Base-by-base conservation (phyloP, 2,113 vertebrate genomes). In the Chionodraco myersi region DNA sequence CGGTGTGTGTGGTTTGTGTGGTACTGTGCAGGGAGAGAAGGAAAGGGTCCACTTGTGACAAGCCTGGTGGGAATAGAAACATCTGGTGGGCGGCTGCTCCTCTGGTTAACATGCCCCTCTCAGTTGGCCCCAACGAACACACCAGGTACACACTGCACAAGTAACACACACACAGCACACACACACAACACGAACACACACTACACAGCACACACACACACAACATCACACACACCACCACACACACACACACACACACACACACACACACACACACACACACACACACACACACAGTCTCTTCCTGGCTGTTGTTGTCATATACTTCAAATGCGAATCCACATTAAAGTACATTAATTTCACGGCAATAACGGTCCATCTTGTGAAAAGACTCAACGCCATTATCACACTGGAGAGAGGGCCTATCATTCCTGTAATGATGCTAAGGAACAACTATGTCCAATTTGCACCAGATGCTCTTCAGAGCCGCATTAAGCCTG, bases 51-150 rank as follows among this genome's bases (percentile, higher is more conserved):
- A 91, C 89, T 89, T 90, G 85, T 92, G 91, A 94, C 94, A 92
- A 91, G 86, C 85, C 93, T 91, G 81, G 75, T 80, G 93, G 93
- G 92, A 94, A 86, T 82, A 69, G 78, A 70, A 95, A 95, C 95
- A 95, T 95, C 93, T 95, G 94, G 89, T 91, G 86, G 87, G 92
- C 90, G 91, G 94, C 95, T 94, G 94, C 85, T 93, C 88, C 88
- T 93, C 92, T 94, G 92, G 92, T 94, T 95, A 93, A 94, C 94
- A 95, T 86, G 85, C 91, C 83, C 89, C 86, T 92, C 86, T 92
- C 86, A 88, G 89, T n/a, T 88, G 92, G 87, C 92, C 92, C 84
- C 79, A 49, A 86, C 34, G 75, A 85, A 84, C 85, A 83, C 64
- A n/a, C 62, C 56, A 72, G 61, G 85, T 62, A 80, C 82, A 75